Evolutionary conservation across 2,113 vertebrate species (phyloP).

Genomic region (Mesoclemmys tuberculata): DNA sequence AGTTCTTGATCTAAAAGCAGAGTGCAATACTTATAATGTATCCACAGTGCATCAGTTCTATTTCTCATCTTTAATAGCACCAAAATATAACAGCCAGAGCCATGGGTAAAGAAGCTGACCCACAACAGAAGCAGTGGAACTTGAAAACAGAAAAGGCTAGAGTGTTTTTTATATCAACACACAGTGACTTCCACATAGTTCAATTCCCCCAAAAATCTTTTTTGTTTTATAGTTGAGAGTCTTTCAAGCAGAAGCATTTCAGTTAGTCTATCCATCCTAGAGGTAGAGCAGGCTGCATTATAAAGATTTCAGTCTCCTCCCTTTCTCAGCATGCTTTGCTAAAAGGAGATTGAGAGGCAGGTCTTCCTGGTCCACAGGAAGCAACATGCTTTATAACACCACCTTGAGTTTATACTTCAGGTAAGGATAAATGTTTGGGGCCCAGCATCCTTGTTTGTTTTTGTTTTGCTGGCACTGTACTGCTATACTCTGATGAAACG

Average conservation of each 20-base stretch:
- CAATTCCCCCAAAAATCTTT: neutral
- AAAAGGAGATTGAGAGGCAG: neutral
- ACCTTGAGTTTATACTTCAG: neutral
- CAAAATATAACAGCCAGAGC: neutral
- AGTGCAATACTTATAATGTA: neutral
- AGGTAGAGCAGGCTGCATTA: neutral
- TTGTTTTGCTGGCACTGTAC: accelerated
- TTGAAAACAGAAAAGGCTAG: neutral
- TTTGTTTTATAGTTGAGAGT: neutral
- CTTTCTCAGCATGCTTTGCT: neutral
- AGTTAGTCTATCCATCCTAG: neutral
- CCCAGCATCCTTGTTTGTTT: neutral
- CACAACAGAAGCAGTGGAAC: accelerated
- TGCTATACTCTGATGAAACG: accelerated
- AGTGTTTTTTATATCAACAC: neutral
- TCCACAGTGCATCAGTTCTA: accelerated
- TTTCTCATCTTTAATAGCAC: neutral
- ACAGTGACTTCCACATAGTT: neutral
- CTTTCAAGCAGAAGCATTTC: neutral
- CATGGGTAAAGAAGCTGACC: accelerated
- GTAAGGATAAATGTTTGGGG: neutral
- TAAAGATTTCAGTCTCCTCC: neutral
- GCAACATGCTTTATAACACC: neutral
- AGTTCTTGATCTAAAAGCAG: accelerated
- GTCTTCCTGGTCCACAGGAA: neutral